Base-by-base conservation (phyloP, 2,113 vertebrate species). In the Sitta europaea region DNA sequence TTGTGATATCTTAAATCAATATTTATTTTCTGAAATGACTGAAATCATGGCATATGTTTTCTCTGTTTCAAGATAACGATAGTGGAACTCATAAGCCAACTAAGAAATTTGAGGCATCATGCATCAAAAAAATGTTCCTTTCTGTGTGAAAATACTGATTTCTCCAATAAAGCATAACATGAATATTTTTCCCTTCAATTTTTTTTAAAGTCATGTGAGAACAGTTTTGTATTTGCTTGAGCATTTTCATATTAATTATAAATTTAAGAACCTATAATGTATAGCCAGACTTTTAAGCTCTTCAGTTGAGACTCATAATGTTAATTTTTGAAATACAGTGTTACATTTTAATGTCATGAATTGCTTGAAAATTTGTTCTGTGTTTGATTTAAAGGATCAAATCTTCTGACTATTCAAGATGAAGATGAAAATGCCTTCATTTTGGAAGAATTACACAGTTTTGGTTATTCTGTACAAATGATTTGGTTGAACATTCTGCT, bases 401-500 rank as follows among this genome's bases (percentile, higher is more conserved):
- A 98, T 83, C 97, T 99, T 75, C 96, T 99, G 84, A 98, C 98
- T 72, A 98, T 99, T 83, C 97, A 98, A 95, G 98, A 98, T 72
- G 98, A 99, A 92, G 97, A 97, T 33, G 99, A 99, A 97, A 99
- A 98, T 74, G 97, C 96, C 12, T 99, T 99, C 95, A 87, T 99
- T 82, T 96, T 99, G 94, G 98, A 99, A 94, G 98, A 99, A 96
- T 92, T 99, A 55, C 97, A 95, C 88, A 94, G 67, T 29, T 98
- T 97, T 40, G 98, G 97, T 50, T 97, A 98, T 86, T 98, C 97
- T 61, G 98, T 98, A 71, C 98, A 98, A 85, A 97, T 87, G n/a
- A 89, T 99, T 82, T 99, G 99, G 99, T 95, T 99, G 97, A 99
- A 99, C 53, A 97, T 97, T 96, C 96, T 97, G 78, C 98, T 98